phyloP scores from a whole-genome alignment of 2,888 invertebrate genomes.

The Caenorhabditis sp. region DNA sequence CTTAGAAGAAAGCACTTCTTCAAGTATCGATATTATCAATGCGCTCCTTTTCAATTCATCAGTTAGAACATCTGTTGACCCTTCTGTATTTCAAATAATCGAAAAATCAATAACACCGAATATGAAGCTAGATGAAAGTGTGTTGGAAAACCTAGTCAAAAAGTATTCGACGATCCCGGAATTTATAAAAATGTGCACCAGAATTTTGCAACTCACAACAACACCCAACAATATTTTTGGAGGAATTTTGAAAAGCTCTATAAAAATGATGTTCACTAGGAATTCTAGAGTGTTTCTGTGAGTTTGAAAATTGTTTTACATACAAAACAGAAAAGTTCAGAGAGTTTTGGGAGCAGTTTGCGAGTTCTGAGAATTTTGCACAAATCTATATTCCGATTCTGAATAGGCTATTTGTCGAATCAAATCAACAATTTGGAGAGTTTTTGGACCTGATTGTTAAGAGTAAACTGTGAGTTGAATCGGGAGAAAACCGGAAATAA shows the following conservation, averaged over 20 bases:
- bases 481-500: not conserved
- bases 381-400: not conserved
- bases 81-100: no score
- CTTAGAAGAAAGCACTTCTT: no score
- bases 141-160: no score
- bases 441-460: not conserved
- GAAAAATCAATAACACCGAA: no score
- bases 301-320: not conserved
- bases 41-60: no score
- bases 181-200: not conserved
- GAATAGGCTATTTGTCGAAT: not conserved
- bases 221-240: not conserved
- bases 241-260: not conserved
- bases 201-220: not conserved
- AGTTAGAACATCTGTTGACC: no score
- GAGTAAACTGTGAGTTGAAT: not conserved
- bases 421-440: not conserved
- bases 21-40: no score
- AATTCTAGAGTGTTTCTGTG: not conserved
- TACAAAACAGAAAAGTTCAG: not conserved
- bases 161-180: no score
- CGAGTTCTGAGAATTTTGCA: not conserved
- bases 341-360: not conserved
- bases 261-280: not conserved
- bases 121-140: no score